A percentile compares a stretch with the other conserved stretches of the same genome.
phyloP scores from a whole-genome alignment of 2,797 vertebrate species.

The Micrastur ruficollis region DNA sequence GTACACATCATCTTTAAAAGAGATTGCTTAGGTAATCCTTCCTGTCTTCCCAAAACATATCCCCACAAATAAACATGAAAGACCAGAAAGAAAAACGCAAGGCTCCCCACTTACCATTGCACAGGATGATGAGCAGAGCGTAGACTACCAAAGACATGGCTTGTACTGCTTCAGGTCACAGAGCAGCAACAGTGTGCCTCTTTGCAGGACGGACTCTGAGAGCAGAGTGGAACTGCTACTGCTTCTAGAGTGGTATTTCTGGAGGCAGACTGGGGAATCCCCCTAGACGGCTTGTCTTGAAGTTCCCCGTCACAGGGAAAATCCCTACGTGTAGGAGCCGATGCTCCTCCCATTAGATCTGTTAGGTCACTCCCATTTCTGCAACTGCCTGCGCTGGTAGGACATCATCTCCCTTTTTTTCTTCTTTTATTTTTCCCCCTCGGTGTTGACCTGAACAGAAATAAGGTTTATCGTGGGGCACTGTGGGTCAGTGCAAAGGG shows the following conservation, averaged over 20 bases:
- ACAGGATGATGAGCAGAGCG: conserved; percentile 51
- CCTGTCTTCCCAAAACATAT: background rate
- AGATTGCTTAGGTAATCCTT: background rate
- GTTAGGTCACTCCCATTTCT: background rate
- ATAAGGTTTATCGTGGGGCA: background rate
- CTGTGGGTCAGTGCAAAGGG: background rate
- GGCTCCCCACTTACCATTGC: conserved; percentile 61
- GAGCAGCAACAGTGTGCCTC: background rate
- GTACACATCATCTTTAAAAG: background rate
- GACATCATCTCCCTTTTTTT: background rate
- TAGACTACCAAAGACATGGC: conserved; percentile 16
- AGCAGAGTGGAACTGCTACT: conserved; percentile 10
- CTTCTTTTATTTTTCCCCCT: rapidly evolving
- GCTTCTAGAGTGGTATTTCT: conserved; percentile 2
- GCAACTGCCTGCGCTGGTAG: background rate
- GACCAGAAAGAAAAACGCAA: background rate
- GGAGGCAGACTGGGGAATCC: conserved; percentile 33
- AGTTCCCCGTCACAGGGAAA: conserved; percentile 24
- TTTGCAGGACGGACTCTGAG: background rate
- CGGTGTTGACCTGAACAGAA: background rate
- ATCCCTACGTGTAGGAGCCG: background rate
- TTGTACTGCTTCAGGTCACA: background rate
- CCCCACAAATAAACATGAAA: background rate
- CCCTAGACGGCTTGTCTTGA: background rate
- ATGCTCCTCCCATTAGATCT: background rate